Percentiles rank a stretch among this genome's conserved stretches.
Evolutionary conservation across 2,797 vertebrate genomes (phyloP).

Genomic region (Mormyrus proboscirostris): DNA sequence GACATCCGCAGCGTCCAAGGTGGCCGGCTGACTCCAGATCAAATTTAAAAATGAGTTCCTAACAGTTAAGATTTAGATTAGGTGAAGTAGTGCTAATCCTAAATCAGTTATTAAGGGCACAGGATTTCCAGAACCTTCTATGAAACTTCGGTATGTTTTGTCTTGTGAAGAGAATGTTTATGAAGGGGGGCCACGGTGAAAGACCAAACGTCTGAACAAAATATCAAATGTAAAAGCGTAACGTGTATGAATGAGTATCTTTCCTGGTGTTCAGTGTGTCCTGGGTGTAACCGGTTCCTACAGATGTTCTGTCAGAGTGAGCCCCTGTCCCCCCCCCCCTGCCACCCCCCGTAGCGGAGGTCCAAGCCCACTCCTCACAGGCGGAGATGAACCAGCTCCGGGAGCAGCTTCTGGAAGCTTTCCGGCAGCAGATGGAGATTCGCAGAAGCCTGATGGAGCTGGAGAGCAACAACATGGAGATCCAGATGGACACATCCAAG

Average conservation of each 20-base stretch:
- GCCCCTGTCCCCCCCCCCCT: neutral
- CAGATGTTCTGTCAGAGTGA: neutral
- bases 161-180: neutral
- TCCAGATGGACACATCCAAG: constrained; percentile 76
- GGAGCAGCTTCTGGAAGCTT: constrained; percentile 72
- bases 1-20: constrained; percentile 73
- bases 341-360: constrained; percentile 61
- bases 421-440: constrained; percentile 79
- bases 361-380: constrained; percentile 67
- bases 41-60: neutral
- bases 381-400: constrained; percentile 66
- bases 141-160: neutral
- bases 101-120: neutral
- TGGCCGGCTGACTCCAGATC: constrained; percentile 35
- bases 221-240: neutral
- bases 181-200: neutral
- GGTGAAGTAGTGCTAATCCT: neutral
- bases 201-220: neutral
- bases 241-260: neutral
- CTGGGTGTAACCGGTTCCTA: neutral
- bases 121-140: neutral
- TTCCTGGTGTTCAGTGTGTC: neutral
- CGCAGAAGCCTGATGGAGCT: constrained; percentile 73
- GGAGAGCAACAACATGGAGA: constrained; percentile 73
- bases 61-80: neutral